Conservation (phyloP, 1,140 invertebrate species). For the Achatina immaculata region DNA sequence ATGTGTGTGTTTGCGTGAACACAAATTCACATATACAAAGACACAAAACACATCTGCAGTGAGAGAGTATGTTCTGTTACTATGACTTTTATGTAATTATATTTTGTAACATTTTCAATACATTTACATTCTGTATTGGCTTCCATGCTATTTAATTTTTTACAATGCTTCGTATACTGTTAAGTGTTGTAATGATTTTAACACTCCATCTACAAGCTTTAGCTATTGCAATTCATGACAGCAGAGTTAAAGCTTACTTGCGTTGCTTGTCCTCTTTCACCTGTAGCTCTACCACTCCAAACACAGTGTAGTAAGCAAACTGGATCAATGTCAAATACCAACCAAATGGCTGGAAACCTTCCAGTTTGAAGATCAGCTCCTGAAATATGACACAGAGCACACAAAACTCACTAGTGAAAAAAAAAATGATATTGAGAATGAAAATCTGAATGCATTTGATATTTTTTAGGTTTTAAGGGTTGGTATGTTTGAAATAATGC, state of each 20-base stretch:
- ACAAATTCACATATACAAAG: too few species aligned
- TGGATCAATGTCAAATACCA: constrained; percentile 94
- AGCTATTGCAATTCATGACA: background rate
- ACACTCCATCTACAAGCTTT: too few species aligned
- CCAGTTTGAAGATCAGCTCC: constrained; percentile 91
- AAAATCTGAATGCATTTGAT: background rate
- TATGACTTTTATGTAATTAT: too few species aligned
- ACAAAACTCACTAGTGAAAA: constrained; percentile 23
- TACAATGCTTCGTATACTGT: too few species aligned
- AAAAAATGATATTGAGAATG: background rate
- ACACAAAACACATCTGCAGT: too few species aligned
- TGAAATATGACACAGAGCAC: too few species aligned
- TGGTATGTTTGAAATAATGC: background rate
- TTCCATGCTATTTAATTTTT: too few species aligned
- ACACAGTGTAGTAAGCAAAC: constrained; percentile 87
- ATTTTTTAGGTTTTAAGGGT: background rate
- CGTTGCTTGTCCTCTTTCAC: constrained; percentile 77
- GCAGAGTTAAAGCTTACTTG: constrained; percentile 76
- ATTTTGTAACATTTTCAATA: too few species aligned
- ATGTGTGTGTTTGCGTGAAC: too few species aligned
- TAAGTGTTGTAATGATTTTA: too few species aligned
- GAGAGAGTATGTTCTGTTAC: too few species aligned
- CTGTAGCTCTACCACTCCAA: constrained; percentile 83
- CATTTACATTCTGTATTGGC: too few species aligned
- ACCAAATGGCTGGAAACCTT: constrained; percentile 89